Evolutionary conservation across 2,888 invertebrate genomes (phyloP).

Genomic region (Meliscaeva auricollis): DNA sequence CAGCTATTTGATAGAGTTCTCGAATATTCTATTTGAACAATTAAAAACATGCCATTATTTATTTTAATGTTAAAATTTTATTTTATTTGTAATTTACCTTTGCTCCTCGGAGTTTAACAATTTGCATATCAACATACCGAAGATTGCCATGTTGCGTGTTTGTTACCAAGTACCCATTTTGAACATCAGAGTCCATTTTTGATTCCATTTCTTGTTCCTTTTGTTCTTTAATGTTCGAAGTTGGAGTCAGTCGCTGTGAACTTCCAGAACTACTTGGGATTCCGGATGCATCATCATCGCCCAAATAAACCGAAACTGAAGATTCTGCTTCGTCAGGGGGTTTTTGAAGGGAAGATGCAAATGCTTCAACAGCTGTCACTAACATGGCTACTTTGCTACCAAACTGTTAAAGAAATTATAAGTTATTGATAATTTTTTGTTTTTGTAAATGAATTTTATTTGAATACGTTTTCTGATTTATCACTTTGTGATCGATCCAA

Average conservation of each 20-base stretch:
- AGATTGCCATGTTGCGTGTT: constrained; percentile 85
- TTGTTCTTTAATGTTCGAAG: constrained; percentile 76
- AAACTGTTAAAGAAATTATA: constrained; percentile 14
- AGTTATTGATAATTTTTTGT: not conserved
- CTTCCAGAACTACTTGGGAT: constrained; percentile 52
- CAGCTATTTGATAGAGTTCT: constrained; percentile 86
- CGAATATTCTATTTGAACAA: constrained; percentile 85
- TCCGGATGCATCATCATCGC: constrained; percentile 59
- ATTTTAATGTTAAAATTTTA: not conserved
- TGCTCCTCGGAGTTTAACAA: constrained; percentile 85
- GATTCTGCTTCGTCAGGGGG: constrained; percentile 23
- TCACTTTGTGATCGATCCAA: constrained; percentile 76
- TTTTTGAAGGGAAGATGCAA: constrained; percentile 13
- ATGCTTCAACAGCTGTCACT: constrained; percentile 26
- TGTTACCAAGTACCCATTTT: constrained; percentile 84
- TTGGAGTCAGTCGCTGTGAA: not conserved
- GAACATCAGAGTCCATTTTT: constrained; percentile 80
- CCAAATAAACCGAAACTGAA: constrained; percentile 19
- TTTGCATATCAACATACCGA: constrained; percentile 86
- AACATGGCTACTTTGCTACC: constrained; percentile 10
- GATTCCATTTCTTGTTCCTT: constrained; percentile 79
- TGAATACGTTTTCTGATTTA: constrained; percentile 58
- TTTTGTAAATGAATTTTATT: not conserved
- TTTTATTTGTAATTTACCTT: constrained; percentile 84
- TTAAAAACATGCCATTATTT: constrained; percentile 12